phyloP scores from a whole-genome alignment of 1,140 invertebrate genomes.

The Platyscapa corneri region DNA sequence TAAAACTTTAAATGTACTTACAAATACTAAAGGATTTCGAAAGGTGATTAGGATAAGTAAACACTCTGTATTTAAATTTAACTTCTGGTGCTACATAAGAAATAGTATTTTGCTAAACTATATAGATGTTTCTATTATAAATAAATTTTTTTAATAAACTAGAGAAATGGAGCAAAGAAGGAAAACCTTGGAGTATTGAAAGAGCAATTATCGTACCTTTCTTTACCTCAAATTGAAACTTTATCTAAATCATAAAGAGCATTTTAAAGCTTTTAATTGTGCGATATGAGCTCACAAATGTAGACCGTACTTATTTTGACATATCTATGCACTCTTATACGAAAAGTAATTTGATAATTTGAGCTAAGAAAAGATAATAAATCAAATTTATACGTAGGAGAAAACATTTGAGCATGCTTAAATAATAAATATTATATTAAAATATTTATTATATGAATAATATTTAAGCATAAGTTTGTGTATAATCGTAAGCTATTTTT shows the following conservation, averaged over 20 bases:
- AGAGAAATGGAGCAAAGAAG: constrained; percentile 30
- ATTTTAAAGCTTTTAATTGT: constrained; percentile 18
- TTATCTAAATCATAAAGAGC: constrained; percentile 9
- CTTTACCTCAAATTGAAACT: constrained; percentile 29
- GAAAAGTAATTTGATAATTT: neutral
- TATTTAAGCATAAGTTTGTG: too few relatives aligned
- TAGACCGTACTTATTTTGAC: neutral
- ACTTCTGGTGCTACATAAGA: constrained; percentile 29
- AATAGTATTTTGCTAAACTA: constrained; percentile 20
- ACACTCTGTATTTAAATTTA: constrained; percentile 15
- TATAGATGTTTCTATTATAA: constrained; percentile 20
- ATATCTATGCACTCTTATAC: neutral
- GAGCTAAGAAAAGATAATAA: neutral
- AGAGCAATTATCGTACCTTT: constrained; percentile 52
- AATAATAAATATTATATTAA: too few relatives aligned
- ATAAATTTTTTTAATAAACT: constrained; percentile 40
- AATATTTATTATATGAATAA: too few relatives aligned
- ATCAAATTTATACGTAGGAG: neutral
- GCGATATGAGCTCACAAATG: neutral
- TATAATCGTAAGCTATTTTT: too few relatives aligned
- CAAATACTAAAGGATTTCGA: too few relatives aligned
- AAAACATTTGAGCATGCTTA: neutral
- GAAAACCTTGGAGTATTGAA: constrained; percentile 44
- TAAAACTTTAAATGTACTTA: too few relatives aligned
- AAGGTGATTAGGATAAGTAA: neutral